Conservation (phyloP, 1,140 invertebrate genomes). For the Augochlora pura region DNA sequence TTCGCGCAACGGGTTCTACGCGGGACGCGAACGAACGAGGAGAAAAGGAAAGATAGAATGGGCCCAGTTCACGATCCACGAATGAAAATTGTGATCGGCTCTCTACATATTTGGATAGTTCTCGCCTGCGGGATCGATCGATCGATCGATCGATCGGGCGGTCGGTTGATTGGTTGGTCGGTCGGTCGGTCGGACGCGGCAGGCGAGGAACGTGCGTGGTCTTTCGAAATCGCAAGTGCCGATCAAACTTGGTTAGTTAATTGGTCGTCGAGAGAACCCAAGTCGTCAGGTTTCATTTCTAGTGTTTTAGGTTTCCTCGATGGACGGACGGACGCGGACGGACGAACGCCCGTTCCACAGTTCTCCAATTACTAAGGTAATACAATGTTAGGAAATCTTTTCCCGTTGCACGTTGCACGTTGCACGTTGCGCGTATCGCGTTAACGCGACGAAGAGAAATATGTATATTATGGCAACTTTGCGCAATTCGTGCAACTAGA, state of each 20-base stretch:
- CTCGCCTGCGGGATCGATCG: neutral
- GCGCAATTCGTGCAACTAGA: no score
- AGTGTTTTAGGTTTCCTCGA: no score
- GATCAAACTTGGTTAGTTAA: conserved; percentile 10
- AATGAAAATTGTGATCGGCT: conserved; percentile 4
- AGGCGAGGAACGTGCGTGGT: neutral
- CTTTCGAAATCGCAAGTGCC: conserved; percentile 21
- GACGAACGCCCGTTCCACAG: no score
- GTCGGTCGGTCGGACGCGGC: neutral
- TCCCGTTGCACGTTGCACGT: no score
- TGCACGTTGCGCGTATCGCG: no score
- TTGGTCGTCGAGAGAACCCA: neutral
- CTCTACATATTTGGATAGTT: neutral
- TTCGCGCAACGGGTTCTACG: neutral
- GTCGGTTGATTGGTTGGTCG: no score
- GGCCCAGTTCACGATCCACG: conserved; percentile 23
- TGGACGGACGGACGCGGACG: no score
- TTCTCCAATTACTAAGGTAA: no score
- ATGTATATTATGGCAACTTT: no score
- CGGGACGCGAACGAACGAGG: neutral
- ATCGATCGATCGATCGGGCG: no score
- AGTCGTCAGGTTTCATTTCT: neutral
- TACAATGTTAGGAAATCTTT: no score
- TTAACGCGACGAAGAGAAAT: no score
- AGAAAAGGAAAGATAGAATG: neutral